These are phyloP conservation scores for Poecile montanus DNA, from an alignment of 2,797 vertebrate genomes.

Conservation along the genomic window DNA sequence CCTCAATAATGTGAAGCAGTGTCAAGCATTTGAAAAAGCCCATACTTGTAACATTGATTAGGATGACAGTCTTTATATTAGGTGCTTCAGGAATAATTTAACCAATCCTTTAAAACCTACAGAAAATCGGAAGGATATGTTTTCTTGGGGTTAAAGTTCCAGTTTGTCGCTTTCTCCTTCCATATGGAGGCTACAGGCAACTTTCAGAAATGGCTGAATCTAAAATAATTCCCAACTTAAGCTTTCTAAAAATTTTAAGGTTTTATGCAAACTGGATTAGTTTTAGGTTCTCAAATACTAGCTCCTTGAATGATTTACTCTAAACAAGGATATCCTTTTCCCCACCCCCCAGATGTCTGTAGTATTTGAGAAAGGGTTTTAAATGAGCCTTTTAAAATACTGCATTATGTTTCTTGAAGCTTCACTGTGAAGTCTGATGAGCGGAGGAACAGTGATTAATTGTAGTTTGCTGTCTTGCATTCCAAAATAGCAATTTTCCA, in stretches of 20 bases:
- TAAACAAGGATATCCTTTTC: background rate
- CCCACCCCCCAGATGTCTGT: background rate
- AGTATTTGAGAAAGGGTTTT: conserved; percentile 45
- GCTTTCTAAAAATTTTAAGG: background rate
- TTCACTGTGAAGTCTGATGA: conserved; percentile 56
- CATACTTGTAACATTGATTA: background rate
- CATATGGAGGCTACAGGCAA: background rate
- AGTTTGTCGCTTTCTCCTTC: background rate
- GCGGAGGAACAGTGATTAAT: conserved; percentile 73
- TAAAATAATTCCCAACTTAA: background rate
- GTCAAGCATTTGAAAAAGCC: background rate
- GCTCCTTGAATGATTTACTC: conserved; percentile 41
- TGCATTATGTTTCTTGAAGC: conserved; percentile 52
- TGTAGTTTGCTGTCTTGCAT: conserved; percentile 70
- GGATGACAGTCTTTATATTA: background rate
- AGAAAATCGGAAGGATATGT: background rate
- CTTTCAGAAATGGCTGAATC: background rate
- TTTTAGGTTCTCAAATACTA: conserved; percentile 22
- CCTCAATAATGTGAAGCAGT: background rate
- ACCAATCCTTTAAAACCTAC: background rate
- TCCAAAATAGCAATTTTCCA: conserved; percentile 79
- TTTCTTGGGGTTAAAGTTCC: background rate
- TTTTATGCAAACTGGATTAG: background rate
- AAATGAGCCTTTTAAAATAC: conserved; percentile 41
- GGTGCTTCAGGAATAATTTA: background rate